A percentile compares a stretch with the other conserved stretches of the same genome.
Conservation (phyloP, 2,113 vertebrate species). For the Cricetomys ansorgei region DNA sequence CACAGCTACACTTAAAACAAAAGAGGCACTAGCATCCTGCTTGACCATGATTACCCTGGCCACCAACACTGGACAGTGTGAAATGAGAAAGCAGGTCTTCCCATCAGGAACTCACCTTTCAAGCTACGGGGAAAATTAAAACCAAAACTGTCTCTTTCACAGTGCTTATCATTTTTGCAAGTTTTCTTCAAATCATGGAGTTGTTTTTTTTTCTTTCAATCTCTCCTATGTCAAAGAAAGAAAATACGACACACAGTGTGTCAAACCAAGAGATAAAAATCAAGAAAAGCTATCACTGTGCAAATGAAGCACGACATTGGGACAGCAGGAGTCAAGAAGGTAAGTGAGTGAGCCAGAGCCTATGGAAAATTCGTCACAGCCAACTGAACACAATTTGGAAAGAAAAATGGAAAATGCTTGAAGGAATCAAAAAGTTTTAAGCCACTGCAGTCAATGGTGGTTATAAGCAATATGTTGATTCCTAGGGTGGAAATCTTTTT, state of each 20-base stretch:
- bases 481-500: constrained; percentile 57
- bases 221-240: constrained; percentile 41
- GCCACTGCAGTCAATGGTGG: constrained; percentile 57
- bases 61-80: background rate
- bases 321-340: constrained; percentile 39
- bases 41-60: constrained; percentile 1
- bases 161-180: constrained; percentile 50
- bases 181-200: constrained; percentile 32
- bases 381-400: constrained; percentile 60
- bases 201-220: constrained; percentile 53
- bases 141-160: constrained; percentile 44
- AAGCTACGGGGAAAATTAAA: constrained; percentile 52
- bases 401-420: constrained; percentile 55
- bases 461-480: constrained; percentile 64
- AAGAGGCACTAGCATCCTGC: background rate
- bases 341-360: constrained; percentile 26
- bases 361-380: constrained; percentile 33
- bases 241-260: constrained; percentile 34
- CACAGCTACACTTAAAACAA: constrained; percentile 21
- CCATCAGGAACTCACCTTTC: background rate
- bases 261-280: constrained; percentile 55
- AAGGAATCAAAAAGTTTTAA: constrained; percentile 60
- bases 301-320: constrained; percentile 54
- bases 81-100: constrained; percentile 27
- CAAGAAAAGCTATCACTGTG: constrained; percentile 56